Percentiles rank a stretch among this genome's conserved stretches.
phyloP scores from a whole-genome alignment of 2,797 vertebrate genomes.

The Sebastes goodei region DNA sequence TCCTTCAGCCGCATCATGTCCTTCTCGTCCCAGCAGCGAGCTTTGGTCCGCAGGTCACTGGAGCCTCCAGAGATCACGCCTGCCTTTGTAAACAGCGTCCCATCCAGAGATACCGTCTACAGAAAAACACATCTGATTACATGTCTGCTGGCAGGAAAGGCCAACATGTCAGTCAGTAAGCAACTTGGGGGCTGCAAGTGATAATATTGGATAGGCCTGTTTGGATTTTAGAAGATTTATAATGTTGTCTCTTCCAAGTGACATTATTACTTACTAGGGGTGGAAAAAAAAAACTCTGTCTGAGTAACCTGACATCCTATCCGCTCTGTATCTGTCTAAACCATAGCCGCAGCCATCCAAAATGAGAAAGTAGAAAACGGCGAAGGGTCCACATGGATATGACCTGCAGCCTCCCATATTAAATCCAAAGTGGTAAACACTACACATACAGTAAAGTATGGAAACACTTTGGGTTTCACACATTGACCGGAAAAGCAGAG shows the following conservation, averaged over 20 bases:
- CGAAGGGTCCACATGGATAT: no score
- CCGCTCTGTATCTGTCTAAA: no score
- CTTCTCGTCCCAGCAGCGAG: constrained; percentile 92
- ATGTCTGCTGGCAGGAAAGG: neutral
- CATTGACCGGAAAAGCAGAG: no score
- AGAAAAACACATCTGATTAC: neutral
- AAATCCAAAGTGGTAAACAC: no score
- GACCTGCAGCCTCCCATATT: no score
- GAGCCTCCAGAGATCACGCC: constrained; percentile 96
- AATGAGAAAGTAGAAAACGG: no score
- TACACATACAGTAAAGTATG: no score
- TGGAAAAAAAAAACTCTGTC: no score
- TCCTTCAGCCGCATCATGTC: constrained; percentile 87
- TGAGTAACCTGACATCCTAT: no score
- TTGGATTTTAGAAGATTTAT: neutral
- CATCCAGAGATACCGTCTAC: constrained; percentile 93
- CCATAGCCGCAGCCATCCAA: no score
- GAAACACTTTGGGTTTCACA: no score
- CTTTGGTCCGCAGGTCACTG: constrained; percentile 88
- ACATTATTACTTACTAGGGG: neutral
- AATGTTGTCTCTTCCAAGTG: neutral
- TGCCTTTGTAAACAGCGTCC: constrained; percentile 93
- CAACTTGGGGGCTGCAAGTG: neutral
- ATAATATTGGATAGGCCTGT: neutral
- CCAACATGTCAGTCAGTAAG: neutral